These are phyloP conservation scores for Lithobius niger DNA, from an alignment of 1,140 invertebrate species.

Conservation along the genomic window DNA sequence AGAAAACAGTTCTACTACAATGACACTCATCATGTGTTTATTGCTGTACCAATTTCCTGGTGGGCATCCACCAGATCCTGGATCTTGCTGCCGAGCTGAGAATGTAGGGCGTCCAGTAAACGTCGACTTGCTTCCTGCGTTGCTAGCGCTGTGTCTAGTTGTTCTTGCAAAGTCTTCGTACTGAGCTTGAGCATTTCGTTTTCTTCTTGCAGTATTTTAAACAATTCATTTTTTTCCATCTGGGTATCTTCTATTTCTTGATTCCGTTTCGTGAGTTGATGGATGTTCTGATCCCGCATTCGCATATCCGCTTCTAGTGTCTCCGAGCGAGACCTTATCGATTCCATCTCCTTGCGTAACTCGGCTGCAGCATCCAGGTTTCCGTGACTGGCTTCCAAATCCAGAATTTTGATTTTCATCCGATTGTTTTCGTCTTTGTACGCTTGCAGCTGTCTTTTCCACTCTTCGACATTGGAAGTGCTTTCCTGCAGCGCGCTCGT, in stretches of 20 bases:
- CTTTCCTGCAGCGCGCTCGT: conserved; percentile 93
- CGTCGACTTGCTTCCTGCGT: conserved; percentile 70
- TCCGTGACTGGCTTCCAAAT: conserved; percentile 55
- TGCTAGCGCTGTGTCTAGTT: conserved; percentile 62
- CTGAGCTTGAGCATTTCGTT: conserved; percentile 56
- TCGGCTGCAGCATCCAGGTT: conserved; percentile 36
- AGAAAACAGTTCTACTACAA: too few species aligned
- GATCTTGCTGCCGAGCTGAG: conserved; percentile 65
- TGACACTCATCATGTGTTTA: conserved; percentile 10
- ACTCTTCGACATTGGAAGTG: conserved; percentile 94
- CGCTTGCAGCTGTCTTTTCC: conserved; percentile 89
- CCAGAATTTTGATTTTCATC: conserved; percentile 61
- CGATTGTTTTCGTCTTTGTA: conserved; percentile 91
- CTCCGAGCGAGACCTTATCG: conserved; percentile 56
- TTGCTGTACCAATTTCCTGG: conserved; percentile 38
- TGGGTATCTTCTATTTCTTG: conserved; percentile 14
- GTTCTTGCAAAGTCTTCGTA: conserved; percentile 59
- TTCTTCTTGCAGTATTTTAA: conserved; percentile 46
- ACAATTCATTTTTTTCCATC: conserved; percentile 11
- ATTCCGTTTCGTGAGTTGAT: conserved; percentile 17
- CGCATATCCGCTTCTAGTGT: conserved; percentile 54
- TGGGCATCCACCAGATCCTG: conserved; percentile 73
- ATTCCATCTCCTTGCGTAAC: conserved; percentile 43
- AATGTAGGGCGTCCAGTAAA: conserved; percentile 68
- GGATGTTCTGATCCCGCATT: conserved; percentile 60